Percentiles rank a stretch among this genome's conserved stretches.
These are phyloP conservation scores for Thera obeliscata DNA, from an alignment of 2,888 invertebrate species.

Conservation along the genomic window DNA sequence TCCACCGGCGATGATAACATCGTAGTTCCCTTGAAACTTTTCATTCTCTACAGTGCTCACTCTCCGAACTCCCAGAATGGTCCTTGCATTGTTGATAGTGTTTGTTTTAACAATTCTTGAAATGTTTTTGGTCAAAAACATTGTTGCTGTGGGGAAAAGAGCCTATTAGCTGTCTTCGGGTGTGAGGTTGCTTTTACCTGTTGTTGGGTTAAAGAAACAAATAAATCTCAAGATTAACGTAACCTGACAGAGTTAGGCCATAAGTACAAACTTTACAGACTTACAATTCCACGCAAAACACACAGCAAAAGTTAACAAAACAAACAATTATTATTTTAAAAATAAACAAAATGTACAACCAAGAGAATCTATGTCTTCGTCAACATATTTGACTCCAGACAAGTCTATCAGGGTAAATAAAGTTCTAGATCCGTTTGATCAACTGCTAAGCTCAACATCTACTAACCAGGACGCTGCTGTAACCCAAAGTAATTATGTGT, in stretches of 20 bases:
- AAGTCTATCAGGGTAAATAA: slow-evolving; percentile 76
- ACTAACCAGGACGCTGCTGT: slow-evolving; percentile 30
- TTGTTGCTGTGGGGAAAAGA: slow-evolving; percentile 36
- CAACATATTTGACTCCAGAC: slow-evolving; percentile 71
- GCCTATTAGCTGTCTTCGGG: background rate
- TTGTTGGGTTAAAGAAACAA: too few species aligned
- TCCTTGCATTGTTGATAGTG: slow-evolving; percentile 38
- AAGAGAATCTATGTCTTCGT: slow-evolving; percentile 50
- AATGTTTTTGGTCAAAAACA: slow-evolving; percentile 52
- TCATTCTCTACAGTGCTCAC: slow-evolving; percentile 51
- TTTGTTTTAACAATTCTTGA: slow-evolving; percentile 44
- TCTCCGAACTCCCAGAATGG: slow-evolving; percentile 41
- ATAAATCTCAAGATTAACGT: too few species aligned
- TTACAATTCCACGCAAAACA: too few species aligned
- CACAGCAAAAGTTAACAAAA: too few species aligned
- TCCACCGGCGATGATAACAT: slow-evolving; percentile 97
- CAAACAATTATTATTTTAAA: too few species aligned
- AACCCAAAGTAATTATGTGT: slow-evolving; percentile 36
- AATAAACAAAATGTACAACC: slow-evolving; percentile 44
- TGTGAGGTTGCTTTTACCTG: background rate
- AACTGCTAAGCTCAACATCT: slow-evolving; percentile 65
- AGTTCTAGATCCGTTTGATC: slow-evolving; percentile 70
- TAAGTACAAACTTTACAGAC: too few species aligned
- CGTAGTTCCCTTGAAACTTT: slow-evolving; percentile 85
- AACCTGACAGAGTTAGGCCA: too few species aligned